Evolutionary conservation across 2,888 invertebrate species (phyloP), one percentile per base, ranked within the genome.

Genomic region (Amorpha juglandis): DNA sequence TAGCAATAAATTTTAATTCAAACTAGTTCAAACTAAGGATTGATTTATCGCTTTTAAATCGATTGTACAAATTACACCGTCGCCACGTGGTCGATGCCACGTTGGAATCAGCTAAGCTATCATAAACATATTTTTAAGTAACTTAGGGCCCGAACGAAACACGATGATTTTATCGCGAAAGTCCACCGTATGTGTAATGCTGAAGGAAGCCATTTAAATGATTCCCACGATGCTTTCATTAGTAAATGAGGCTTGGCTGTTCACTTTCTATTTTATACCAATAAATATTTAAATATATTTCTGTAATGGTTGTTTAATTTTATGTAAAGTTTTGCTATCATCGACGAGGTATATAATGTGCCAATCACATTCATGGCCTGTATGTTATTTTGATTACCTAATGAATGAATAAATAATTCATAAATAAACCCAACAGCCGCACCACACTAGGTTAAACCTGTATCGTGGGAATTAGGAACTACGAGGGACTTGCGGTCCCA

Each of bases 31-130:
- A 45, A 45, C 45, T 14, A 45, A 1, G 11, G 14, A 14, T 45
- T 45, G 45, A 45, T 12, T 45, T 45, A 42, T 14, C 45, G 45
- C 14, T 12, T 12, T 45, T 1, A 45, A 12, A 6, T 7, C 9
- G 8, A 6, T 4, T 33, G 27, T 19, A 19, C 11, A 38, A 19
- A 42, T 42, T 42, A 42, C 19, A 19, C 51, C 1, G 38, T 58
- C 65, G 80, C 72, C 91, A 90, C 91, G 90, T 90, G 90, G 82
- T 79, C 64, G 35, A 58, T 12, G 35, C 55, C 90, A 88, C 89
- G 78, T 88, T 90, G 72, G 63, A 71, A 69, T 58, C 64, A 27
- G 27, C 4, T 27, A 27, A 27, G 27, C 27, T 27, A 27, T 4
- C 27, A 27, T 3, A 4, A 27, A 27, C 27, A 27, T 4, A 4